Percentiles rank a stretch among this genome's conserved stretches.
Evolutionary conservation across 37 sponge, comb jelly and placozoan species (phyloP).

Genomic region (Mnemiopsis leidyi): DNA sequence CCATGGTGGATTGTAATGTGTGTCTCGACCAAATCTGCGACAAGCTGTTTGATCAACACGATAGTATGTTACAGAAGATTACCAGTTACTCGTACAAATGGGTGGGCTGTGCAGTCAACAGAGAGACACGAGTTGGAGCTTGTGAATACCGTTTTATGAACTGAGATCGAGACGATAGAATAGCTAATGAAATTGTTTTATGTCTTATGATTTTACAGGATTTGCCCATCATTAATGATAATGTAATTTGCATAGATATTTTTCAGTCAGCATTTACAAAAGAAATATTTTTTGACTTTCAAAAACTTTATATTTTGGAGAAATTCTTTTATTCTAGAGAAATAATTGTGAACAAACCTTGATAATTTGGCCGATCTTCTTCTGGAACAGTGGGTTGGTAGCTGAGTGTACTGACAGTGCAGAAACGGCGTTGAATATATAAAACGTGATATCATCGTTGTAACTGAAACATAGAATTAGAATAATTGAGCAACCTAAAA

Average conservation of each 20-base stretch:
- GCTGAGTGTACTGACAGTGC: slow-evolving; percentile 23
- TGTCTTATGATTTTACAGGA: too few relatives aligned
- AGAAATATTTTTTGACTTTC: too few relatives aligned
- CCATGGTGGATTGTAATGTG: neutral
- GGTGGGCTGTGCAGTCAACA: neutral
- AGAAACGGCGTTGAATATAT: slow-evolving; percentile 58
- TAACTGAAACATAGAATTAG: slow-evolving; percentile 13
- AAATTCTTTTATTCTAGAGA: too few relatives aligned
- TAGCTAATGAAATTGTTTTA: too few relatives aligned
- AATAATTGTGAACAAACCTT: slow-evolving; percentile 38
- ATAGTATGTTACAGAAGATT: neutral
- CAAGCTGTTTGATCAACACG: neutral
- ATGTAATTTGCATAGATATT: too few relatives aligned
- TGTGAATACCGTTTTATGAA: neutral
- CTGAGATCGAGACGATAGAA: too few relatives aligned
- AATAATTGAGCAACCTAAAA: too few relatives aligned
- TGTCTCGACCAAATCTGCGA: neutral
- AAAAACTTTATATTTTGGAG: too few relatives aligned
- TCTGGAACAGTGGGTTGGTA: neutral
- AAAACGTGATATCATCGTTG: slow-evolving; percentile 55
- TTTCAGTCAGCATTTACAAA: too few relatives aligned
- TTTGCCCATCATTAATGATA: too few relatives aligned
- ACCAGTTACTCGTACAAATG: neutral
- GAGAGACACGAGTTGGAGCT: neutral
- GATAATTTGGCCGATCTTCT: slow-evolving; percentile 46